Evolutionary conservation across 37 sponge, comb jelly and placozoan species (phyloP).

Genomic region (Diacarnus erythraeanus): DNA sequence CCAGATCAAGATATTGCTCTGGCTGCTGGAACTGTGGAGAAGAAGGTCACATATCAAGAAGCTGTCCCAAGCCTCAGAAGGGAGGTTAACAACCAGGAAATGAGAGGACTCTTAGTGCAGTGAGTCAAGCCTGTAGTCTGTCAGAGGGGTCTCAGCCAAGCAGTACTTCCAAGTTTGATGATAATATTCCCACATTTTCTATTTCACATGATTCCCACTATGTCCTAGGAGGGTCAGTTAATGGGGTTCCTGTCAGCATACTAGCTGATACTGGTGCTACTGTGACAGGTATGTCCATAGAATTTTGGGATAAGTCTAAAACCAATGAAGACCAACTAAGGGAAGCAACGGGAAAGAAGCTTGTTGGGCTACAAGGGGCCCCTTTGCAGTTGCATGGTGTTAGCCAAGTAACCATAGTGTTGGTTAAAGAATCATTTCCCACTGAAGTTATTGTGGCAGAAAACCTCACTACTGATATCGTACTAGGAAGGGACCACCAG

Average conservation of each 20-base stretch:
- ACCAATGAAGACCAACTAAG: neutral
- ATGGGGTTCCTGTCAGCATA: constrained; percentile 6
- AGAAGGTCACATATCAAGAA: neutral
- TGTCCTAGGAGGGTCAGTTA: constrained; percentile 3
- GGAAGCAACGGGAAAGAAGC: neutral
- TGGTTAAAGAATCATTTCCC: neutral
- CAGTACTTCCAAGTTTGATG: neutral
- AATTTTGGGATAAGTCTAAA: constrained; percentile 11
- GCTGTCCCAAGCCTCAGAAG: neutral
- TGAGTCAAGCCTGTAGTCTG: neutral
- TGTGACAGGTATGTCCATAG: constrained; percentile 8
- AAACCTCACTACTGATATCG: neutral
- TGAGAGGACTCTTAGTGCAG: neutral
- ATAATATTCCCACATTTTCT: neutral
- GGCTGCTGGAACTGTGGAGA: neutral
- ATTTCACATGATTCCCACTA: too few relatives aligned
- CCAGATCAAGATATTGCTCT: neutral
- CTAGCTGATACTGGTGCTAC: constrained; percentile 44
- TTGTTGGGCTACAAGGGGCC: constrained; percentile 31
- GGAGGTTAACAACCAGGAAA: neutral
- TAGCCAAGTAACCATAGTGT: neutral
- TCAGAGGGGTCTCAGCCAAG: neutral
- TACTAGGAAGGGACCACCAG: neutral
- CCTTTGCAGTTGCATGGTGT: constrained; percentile 18
- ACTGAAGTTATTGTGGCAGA: constrained; percentile 5